Conservation (phyloP, 2,113 vertebrate species). For the Bubalus kerabau region DNA sequence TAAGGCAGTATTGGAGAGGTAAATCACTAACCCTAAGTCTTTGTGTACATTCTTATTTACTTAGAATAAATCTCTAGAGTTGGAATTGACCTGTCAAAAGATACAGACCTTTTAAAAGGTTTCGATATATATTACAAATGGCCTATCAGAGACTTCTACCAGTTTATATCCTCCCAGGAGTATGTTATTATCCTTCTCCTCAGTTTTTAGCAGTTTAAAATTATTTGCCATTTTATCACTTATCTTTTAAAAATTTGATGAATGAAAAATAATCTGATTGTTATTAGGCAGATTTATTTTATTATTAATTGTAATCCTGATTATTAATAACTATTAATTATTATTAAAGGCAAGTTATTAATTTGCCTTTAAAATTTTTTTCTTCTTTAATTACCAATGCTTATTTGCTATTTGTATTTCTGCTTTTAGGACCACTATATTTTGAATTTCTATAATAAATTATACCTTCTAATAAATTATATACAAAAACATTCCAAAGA, state of each 20-base stretch:
- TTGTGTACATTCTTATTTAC: neutral
- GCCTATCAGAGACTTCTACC: neutral
- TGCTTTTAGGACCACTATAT: neutral
- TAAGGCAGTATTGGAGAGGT: neutral
- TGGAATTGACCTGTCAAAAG: neutral
- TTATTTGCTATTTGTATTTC: neutral
- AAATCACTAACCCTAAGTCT: neutral
- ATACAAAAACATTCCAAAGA: neutral
- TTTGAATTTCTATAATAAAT: constrained; percentile 29
- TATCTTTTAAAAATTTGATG: constrained; percentile 31
- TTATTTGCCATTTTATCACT: neutral
- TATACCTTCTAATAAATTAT: neutral
- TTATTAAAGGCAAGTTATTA: neutral
- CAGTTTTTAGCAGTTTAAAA: neutral
- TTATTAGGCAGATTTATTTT: neutral
- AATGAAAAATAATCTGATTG: constrained; percentile 8
- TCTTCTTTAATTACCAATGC: neutral
- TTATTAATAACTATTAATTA: neutral
- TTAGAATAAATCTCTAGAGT: neutral
- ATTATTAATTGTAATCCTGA: neutral
- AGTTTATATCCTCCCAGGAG: neutral
- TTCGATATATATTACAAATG: neutral
- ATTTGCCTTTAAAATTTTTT: neutral
- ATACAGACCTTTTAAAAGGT: neutral
- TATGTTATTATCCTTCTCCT: neutral